Evolutionary conservation across 2,888 invertebrate species (phyloP).

Genomic region (Acronicta leporina): DNA sequence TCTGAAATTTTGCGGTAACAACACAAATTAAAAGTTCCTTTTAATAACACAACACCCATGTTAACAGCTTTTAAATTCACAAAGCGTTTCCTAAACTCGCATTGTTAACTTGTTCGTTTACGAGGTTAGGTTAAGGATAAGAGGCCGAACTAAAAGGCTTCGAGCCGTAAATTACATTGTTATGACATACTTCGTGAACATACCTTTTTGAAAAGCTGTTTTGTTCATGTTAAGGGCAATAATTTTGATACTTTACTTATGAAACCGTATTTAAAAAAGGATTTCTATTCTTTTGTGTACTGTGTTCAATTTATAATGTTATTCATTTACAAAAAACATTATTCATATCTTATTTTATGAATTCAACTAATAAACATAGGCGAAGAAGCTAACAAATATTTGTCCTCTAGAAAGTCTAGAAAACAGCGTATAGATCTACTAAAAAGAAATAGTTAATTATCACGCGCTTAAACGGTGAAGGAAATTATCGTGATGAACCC

Average conservation of each 20-base stretch:
- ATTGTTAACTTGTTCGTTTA: constrained; percentile 40
- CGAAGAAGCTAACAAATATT: too few relatives aligned
- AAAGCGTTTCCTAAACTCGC: constrained; percentile 31
- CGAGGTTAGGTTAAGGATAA: constrained; percentile 51
- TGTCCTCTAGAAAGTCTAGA: too few relatives aligned
- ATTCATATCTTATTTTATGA: too few relatives aligned
- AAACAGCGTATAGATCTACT: too few relatives aligned
- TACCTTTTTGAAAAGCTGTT: constrained; percentile 51
- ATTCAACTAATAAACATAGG: too few relatives aligned
- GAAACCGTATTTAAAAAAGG: background rate
- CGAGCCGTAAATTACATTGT: constrained; percentile 60
- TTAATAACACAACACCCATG: constrained; percentile 18
- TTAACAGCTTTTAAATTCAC: constrained; percentile 37
- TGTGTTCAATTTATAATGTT: too few relatives aligned
- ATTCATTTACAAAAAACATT: too few relatives aligned
- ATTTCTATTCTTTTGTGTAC: too few relatives aligned
- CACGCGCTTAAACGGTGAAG: too few relatives aligned
- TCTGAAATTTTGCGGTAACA: background rate
- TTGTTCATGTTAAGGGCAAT: constrained; percentile 26
- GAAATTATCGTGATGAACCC: too few relatives aligned
- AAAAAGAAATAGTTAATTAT: too few relatives aligned
- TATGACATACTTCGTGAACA: constrained; percentile 62
- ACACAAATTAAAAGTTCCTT: constrained; percentile 18
- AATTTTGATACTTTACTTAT: constrained; percentile 15
- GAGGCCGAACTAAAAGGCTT: constrained; percentile 51